phyloP scores from a whole-genome alignment of 2,888 invertebrate genomes.

The Timandra comae region DNA sequence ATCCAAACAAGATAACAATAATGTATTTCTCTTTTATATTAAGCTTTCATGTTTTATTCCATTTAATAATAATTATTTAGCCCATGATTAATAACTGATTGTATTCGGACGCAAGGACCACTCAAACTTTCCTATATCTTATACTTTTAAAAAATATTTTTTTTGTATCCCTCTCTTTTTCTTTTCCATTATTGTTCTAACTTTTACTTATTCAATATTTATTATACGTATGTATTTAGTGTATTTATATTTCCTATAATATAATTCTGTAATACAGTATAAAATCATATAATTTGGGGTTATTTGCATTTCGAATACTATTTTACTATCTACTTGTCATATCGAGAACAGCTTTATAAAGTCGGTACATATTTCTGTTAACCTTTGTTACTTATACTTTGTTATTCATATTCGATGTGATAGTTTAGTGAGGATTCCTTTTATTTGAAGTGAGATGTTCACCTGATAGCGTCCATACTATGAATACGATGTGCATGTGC shows the following conservation, averaged over 20 bases:
- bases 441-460: conserved; percentile 56
- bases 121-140: conserved; percentile 84
- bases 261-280: conserved; percentile 12
- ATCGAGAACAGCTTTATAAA: conserved; percentile 47
- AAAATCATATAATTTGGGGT: conserved; percentile 35
- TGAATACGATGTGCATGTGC: conserved; percentile 21
- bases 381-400: conserved; percentile 57
- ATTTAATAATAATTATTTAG: conserved; percentile 18
- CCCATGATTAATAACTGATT: conserved; percentile 24
- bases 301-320: conserved; percentile 44
- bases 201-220: conserved; percentile 30
- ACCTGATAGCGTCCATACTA: conserved; percentile 18
- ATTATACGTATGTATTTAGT: conserved; percentile 29
- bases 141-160: too few relatives aligned
- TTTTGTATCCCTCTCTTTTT: conserved; percentile 32
- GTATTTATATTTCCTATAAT: conserved; percentile 12
- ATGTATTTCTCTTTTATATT: conserved; percentile 11
- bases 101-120: conserved; percentile 83
- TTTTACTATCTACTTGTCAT: too few relatives aligned
- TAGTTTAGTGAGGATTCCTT: conserved; percentile 55
- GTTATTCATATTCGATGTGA: conserved; percentile 60
- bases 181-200: conserved; percentile 31
- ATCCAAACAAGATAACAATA: conserved; percentile 30
- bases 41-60: conserved; percentile 14
- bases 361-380: conserved; percentile 43